phyloP scores from a whole-genome alignment of 2,113 vertebrate genomes.

The Redunca redunca region DNA sequence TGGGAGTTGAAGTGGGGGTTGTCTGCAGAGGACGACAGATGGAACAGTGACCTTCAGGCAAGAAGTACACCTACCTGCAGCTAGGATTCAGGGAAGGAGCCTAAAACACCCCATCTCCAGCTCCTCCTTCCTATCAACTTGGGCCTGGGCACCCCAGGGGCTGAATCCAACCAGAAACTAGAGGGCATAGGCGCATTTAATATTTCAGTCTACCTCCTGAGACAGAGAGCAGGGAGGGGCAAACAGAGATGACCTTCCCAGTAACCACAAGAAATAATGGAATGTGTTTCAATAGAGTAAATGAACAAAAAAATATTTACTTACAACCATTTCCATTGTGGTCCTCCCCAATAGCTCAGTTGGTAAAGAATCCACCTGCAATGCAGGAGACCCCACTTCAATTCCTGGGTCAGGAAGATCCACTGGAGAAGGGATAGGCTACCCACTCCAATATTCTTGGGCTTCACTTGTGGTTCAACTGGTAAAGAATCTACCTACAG shows the following conservation, averaged over 20 bases:
- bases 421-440: neutral
- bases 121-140: neutral
- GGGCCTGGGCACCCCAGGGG: neutral
- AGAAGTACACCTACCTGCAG: neutral
- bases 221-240: neutral
- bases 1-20: rapidly evolving
- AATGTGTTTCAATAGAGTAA: neutral
- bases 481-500: neutral
- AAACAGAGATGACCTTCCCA: neutral
- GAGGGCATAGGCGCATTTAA: rapidly evolving
- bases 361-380: neutral
- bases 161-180: neutral
- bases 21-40: neutral
- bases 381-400: neutral
- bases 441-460: neutral
- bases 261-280: rapidly evolving
- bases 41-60: neutral
- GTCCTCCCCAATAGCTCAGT: neutral
- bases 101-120: rapidly evolving
- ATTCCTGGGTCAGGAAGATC: neutral
- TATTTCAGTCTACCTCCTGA: neutral
- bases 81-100: neutral
- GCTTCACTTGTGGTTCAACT: neutral
- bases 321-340: neutral
- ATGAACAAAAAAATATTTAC: neutral